Percentiles rank a stretch among this genome's conserved stretches.
Evolutionary conservation across 1,140 invertebrate genomes (phyloP).

Genomic region (Leptinotarsa texana): DNA sequence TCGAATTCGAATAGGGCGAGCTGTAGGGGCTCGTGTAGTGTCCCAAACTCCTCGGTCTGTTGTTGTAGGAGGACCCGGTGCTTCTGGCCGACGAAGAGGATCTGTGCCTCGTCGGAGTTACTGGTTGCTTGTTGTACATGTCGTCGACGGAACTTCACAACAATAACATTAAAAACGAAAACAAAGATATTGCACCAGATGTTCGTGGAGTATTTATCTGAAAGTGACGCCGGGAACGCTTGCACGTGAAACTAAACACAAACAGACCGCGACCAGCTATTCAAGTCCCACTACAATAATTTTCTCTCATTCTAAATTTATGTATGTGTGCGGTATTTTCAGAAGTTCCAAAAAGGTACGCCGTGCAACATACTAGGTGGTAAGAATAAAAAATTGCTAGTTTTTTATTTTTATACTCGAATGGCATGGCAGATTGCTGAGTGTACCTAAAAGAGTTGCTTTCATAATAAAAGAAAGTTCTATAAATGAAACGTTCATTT

Average conservation of each 20-base stretch:
- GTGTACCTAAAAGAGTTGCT: no score
- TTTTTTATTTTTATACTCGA: no score
- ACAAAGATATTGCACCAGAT: not conserved
- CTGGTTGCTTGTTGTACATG: constrained; percentile 36
- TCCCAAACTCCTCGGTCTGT: constrained; percentile 58
- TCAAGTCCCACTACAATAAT: constrained; percentile 21
- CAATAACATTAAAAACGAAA: constrained; percentile 17
- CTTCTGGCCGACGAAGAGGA: constrained; percentile 42
- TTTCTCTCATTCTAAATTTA: constrained; percentile 21
- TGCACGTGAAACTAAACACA: constrained; percentile 8
- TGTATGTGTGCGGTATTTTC: constrained; percentile 4
- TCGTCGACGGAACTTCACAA: not conserved
- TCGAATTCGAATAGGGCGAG: constrained; percentile 51
- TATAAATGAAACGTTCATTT: no score
- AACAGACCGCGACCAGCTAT: constrained; percentile 14
- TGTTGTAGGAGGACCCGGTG: constrained; percentile 46
- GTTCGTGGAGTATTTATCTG: no score
- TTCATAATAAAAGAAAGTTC: no score
- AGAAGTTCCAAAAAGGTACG: constrained; percentile 13
- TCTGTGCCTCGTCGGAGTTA: constrained; percentile 36
- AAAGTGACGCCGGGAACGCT: not conserved
- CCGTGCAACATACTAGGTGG: no score
- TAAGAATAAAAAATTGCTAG: no score
- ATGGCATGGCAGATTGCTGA: no score
- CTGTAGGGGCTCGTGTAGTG: constrained; percentile 41